phyloP scores from a whole-genome alignment of 2,888 invertebrate genomes.

The Orchestes rusci region DNA sequence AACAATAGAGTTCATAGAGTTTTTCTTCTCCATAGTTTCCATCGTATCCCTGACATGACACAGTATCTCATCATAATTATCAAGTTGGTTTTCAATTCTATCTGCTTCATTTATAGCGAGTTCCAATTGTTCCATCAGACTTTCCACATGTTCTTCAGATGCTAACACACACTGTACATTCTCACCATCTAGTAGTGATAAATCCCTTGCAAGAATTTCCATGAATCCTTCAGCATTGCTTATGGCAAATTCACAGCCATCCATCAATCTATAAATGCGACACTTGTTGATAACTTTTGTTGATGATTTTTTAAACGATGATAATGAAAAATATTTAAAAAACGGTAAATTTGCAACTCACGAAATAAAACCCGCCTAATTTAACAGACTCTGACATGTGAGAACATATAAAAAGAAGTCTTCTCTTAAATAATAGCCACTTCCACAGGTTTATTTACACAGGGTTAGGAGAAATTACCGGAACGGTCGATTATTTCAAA shows the following conservation, averaged over 20 bases:
- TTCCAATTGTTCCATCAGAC: constrained; percentile 72
- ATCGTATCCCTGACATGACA: constrained; percentile 82
- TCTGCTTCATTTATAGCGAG: constrained; percentile 69
- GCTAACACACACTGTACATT: constrained; percentile 89
- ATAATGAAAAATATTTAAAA: too few relatives aligned
- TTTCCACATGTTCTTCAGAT: constrained; percentile 74
- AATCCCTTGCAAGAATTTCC: constrained; percentile 74
- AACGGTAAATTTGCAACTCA: too few relatives aligned
- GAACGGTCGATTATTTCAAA: too few relatives aligned
- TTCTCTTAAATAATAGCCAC: too few relatives aligned
- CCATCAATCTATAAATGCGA: constrained; percentile 57
- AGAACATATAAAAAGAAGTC: too few relatives aligned
- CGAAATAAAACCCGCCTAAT: too few relatives aligned
- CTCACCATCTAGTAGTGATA: constrained; percentile 81
- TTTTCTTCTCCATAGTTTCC: constrained; percentile 87
- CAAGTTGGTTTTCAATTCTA: constrained; percentile 63
- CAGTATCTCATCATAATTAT: constrained; percentile 73
- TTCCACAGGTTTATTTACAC: too few relatives aligned
- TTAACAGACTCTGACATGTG: too few relatives aligned
- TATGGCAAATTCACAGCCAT: constrained; percentile 80
- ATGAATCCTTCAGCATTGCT: constrained; percentile 75
- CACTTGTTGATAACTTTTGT: background rate
- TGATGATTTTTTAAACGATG: too few relatives aligned
- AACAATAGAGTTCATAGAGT: constrained; percentile 76
- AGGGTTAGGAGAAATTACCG: too few relatives aligned